phyloP scores from a whole-genome alignment of 1,140 invertebrate genomes.

The Schlechtendalia chinensis region DNA sequence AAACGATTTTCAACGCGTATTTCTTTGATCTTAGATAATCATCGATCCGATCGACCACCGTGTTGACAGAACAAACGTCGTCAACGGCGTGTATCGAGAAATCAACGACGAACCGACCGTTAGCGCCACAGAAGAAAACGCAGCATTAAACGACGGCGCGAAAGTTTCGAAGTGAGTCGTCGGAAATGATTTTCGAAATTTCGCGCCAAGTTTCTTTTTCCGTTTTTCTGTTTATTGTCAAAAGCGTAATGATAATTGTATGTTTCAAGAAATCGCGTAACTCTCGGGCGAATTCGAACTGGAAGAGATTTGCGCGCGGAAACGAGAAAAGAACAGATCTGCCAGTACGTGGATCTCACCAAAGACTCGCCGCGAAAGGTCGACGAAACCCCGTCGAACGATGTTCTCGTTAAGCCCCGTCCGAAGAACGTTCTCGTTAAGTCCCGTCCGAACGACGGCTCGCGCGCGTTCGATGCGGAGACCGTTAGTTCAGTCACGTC shows the following conservation, averaged over 20 bases:
- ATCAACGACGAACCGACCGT: not conserved
- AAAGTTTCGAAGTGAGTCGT: conserved; percentile 3
- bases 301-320: not conserved
- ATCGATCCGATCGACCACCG: not conserved
- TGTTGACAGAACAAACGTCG: not conserved
- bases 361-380: not conserved
- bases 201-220: too few species aligned
- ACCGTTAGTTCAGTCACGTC: conserved; percentile 29
- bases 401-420: not conserved
- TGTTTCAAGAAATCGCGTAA: not conserved
- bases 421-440: not conserved
- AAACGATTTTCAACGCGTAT: too few species aligned
- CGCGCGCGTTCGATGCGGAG: not conserved
- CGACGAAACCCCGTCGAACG: not conserved
- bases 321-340: not conserved
- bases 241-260: not conserved
- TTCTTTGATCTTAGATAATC: not conserved
- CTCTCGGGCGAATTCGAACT: not conserved
- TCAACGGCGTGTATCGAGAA: not conserved
- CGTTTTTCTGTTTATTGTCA: too few species aligned
- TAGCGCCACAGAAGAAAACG: not conserved
- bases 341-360: not conserved
- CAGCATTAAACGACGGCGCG: not conserved
- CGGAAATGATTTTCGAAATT: not conserved
- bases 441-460: too few species aligned